Evolutionary conservation across 2,113 vertebrate genomes (phyloP).

Genomic region (Colinus virginianus): DNA sequence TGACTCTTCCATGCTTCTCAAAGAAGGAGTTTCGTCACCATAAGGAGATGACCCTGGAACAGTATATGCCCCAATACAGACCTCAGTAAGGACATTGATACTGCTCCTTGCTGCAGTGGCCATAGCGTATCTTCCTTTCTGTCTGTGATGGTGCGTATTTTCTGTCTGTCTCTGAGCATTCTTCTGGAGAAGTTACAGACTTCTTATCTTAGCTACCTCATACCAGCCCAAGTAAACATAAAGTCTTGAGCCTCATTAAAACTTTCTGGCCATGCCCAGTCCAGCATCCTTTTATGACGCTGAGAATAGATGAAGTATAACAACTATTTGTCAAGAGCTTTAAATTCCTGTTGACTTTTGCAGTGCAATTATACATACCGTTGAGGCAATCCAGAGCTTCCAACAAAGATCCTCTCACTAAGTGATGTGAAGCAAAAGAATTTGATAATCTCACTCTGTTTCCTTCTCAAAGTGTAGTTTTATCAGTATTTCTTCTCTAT

Average conservation of each 20-base stretch:
- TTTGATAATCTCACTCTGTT: not conserved
- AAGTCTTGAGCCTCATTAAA: not conserved
- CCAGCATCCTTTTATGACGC: not conserved
- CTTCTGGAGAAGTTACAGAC: too few relatives aligned
- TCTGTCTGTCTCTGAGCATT: not conserved
- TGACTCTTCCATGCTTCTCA: not conserved
- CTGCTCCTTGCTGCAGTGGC: not conserved
- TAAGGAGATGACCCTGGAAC: not conserved
- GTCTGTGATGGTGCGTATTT: not conserved
- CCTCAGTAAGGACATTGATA: not conserved
- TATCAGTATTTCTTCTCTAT: not conserved
- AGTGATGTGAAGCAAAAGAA: not conserved
- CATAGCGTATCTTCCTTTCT: not conserved
- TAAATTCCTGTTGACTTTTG: not conserved
- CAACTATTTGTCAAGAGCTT: not conserved
- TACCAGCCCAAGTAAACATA: not conserved
- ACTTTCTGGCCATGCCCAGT: constrained; percentile 48
- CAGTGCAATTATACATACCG: not conserved
- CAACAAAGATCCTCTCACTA: not conserved
- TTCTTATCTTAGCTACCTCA: not conserved
- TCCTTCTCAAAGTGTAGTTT: not conserved
- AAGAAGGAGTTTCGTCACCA: not conserved
- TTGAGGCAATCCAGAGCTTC: not conserved
- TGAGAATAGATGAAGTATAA: not conserved
- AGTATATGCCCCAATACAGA: not conserved